Percentiles rank a stretch among this genome's conserved stretches.
These are phyloP conservation scores for Sebastes kiyomatsui DNA, from an alignment of 2,797 vertebrate genomes.

Conservation along the genomic window DNA sequence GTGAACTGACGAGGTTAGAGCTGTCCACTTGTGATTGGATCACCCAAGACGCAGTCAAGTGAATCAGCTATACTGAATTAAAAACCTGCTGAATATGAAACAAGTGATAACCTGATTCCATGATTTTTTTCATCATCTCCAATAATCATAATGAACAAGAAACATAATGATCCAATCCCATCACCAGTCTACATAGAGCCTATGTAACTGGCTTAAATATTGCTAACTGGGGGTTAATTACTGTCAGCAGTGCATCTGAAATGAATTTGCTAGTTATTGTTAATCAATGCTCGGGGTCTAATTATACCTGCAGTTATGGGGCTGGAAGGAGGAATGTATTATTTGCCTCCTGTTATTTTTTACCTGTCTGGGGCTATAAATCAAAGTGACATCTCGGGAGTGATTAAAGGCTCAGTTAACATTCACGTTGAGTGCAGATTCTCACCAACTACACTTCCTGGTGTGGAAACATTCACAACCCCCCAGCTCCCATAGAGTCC, in stretches of 20 bases:
- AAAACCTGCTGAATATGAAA: background rate
- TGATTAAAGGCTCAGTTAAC: slow-evolving; percentile 37
- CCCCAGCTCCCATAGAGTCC: background rate
- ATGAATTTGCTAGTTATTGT: slow-evolving; percentile 46
- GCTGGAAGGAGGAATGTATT: slow-evolving; percentile 47
- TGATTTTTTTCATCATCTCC: background rate
- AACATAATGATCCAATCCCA: background rate
- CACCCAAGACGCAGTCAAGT: background rate
- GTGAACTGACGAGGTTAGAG: no score
- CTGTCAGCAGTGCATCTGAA: slow-evolving; percentile 48
- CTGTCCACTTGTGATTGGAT: no score
- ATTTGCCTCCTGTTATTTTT: slow-evolving; percentile 57
- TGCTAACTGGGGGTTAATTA: slow-evolving; percentile 61
- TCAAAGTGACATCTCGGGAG: slow-evolving; percentile 50
- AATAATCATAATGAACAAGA: background rate
- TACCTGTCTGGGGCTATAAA: slow-evolving; percentile 55
- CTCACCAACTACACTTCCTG: background rate
- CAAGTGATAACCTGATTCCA: background rate
- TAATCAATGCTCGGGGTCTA: slow-evolving; percentile 67
- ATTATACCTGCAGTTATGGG: slow-evolving; percentile 55
- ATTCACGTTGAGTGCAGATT: background rate
- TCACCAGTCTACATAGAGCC: background rate
- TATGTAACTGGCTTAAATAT: slow-evolving; percentile 28
- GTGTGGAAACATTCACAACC: background rate
- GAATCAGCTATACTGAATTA: background rate